phyloP scores from a whole-genome alignment of 2,888 invertebrate genomes.

The Epirrita christyi region DNA sequence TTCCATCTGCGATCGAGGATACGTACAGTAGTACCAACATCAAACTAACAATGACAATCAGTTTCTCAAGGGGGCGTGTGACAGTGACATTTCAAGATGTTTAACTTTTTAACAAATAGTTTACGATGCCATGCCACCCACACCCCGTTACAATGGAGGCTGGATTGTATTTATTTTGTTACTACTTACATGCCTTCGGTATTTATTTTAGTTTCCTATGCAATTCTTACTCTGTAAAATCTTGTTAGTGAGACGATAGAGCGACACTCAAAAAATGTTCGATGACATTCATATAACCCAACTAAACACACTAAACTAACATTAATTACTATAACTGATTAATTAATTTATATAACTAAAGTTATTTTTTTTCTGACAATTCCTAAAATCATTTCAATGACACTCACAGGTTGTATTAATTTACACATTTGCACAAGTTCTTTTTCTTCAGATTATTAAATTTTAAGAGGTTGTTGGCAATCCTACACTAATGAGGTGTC shows the following conservation, averaged over 20 bases:
- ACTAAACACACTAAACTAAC: too few species aligned
- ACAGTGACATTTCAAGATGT: constrained; percentile 49
- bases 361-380: too few species aligned
- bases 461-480: constrained; percentile 1
- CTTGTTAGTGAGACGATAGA: too few species aligned
- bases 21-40: constrained; percentile 28
- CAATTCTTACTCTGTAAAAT: neutral
- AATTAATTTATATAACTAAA: too few species aligned
- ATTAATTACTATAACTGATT: too few species aligned
- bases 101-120: constrained; percentile 55
- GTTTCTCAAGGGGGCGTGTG: constrained; percentile 56
- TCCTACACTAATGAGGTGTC: constrained; percentile 45
- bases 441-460: neutral
- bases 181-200: constrained; percentile 1
- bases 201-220: constrained; percentile 2
- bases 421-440: neutral
- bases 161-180: constrained; percentile 20
- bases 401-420: neutral
- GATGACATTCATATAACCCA: too few species aligned
- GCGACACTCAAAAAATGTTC: too few species aligned
- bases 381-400: too few species aligned
- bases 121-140: constrained; percentile 59
- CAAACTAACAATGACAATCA: constrained; percentile 60
- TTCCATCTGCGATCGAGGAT: constrained; percentile 11
- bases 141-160: constrained; percentile 29